These are phyloP conservation scores for Rousettus leschenaultii DNA, from an alignment of 2,113 vertebrate species.

Conservation along the genomic window DNA sequence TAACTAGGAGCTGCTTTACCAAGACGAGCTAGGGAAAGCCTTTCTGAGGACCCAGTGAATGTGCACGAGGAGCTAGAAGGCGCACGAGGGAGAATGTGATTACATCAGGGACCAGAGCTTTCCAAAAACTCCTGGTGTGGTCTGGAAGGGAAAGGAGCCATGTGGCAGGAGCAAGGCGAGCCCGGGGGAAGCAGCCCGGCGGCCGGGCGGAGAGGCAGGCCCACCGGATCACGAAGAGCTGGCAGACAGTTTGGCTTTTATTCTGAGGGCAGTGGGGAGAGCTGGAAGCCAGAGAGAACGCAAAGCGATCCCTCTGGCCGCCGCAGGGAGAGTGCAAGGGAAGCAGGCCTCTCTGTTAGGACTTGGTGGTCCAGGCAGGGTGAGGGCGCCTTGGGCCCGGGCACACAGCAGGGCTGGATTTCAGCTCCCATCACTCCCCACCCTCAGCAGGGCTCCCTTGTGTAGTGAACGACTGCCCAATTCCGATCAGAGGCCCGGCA, in stretches of 20 bases:
- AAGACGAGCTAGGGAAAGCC: not conserved
- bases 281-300: not conserved
- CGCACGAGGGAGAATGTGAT: not conserved
- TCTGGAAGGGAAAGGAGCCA: not conserved
- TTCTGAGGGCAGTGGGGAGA: not conserved
- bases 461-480: not conserved
- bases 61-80: not conserved
- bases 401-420: not conserved
- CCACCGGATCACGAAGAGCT: not conserved
- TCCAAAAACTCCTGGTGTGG: not conserved
- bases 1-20: not conserved
- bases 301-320: not conserved
- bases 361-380: not conserved
- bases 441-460: not conserved
- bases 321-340: not conserved
- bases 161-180: not conserved
- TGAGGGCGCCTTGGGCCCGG: not conserved
- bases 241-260: not conserved
- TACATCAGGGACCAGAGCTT: not conserved
- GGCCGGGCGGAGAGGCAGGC: not conserved
- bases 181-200: not conserved
- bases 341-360: not conserved
- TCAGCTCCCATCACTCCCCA: not conserved
- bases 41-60: accelerated
- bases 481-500: conserved; percentile 84